These are phyloP conservation scores for Peromyscus maniculatus DNA, from an alignment of 2,113 vertebrate genomes.

Conservation along the genomic window DNA sequence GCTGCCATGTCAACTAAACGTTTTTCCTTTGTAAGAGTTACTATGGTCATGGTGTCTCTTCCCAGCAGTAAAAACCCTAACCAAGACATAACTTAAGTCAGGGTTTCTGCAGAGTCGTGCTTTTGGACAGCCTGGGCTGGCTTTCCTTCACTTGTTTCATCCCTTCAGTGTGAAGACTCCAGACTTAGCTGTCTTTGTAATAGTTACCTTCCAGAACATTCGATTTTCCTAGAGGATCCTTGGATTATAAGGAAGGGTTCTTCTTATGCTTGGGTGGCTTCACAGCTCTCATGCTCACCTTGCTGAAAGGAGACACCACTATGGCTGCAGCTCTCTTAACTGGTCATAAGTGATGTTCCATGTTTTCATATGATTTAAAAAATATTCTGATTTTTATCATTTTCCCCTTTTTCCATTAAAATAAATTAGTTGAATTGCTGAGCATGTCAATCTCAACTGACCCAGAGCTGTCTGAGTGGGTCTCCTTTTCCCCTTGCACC, in stretches of 20 bases:
- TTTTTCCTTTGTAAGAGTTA: too few species aligned
- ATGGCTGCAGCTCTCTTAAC: background rate
- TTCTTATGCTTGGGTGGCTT: background rate
- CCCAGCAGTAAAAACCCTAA: too few species aligned
- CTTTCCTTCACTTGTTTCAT: background rate
- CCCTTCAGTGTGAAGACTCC: background rate
- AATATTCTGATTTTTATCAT: constrained; percentile 46
- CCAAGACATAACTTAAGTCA: background rate
- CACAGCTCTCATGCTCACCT: background rate
- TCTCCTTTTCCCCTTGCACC: background rate
- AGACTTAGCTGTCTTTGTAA: background rate
- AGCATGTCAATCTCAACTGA: background rate
- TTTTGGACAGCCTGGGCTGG: background rate
- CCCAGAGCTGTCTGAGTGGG: background rate
- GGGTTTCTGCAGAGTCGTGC: background rate
- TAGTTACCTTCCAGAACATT: background rate
- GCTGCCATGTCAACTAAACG: too few species aligned
- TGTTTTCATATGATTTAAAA: background rate
- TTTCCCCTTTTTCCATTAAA: constrained; percentile 19
- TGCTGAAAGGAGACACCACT: constrained; percentile 13
- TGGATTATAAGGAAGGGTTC: background rate
- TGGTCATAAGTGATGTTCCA: background rate
- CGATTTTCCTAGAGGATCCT: background rate
- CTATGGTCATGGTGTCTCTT: too few species aligned
- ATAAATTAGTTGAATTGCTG: background rate